Percentiles rank a stretch among this genome's conserved stretches.
phyloP scores from a whole-genome alignment of 2,113 vertebrate genomes.

The Plecotus auritus region DNA sequence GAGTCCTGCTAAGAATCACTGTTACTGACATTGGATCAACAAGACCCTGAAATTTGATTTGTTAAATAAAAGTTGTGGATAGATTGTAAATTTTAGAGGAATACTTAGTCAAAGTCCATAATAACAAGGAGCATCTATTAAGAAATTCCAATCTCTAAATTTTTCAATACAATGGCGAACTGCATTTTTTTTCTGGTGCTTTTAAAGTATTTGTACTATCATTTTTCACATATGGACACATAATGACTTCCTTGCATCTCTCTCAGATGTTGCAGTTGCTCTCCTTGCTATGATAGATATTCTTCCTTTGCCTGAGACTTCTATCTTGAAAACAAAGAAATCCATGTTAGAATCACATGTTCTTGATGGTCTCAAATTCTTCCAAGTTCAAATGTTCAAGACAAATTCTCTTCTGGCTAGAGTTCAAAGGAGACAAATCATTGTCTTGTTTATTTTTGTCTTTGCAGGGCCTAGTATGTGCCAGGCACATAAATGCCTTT shows the following conservation, averaged over 20 bases:
- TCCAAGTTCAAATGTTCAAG: neutral
- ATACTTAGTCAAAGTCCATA: neutral
- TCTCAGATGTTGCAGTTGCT: neutral
- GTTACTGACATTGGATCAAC: neutral
- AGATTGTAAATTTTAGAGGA: neutral
- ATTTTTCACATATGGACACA: neutral
- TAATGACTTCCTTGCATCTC: neutral
- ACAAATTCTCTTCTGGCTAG: neutral
- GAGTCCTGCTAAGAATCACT: neutral
- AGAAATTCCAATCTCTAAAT: neutral
- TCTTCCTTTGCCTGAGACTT: neutral
- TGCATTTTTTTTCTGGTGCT: neutral
- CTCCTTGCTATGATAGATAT: neutral
- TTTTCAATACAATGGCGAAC: neutral
- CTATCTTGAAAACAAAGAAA: neutral
- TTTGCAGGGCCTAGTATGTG: neutral
- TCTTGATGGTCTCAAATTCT: neutral
- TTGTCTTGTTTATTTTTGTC: neutral
- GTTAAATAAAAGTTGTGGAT: neutral
- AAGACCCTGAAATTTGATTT: neutral
- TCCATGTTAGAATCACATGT: neutral
- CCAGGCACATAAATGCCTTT: neutral
- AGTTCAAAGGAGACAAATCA: neutral
- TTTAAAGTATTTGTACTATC: neutral
- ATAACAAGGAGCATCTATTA: neutral